Percentiles rank a stretch among this genome's conserved stretches.
phyloP scores from a whole-genome alignment of 2,888 invertebrate genomes.

The Cataglyphis albicans region DNA sequence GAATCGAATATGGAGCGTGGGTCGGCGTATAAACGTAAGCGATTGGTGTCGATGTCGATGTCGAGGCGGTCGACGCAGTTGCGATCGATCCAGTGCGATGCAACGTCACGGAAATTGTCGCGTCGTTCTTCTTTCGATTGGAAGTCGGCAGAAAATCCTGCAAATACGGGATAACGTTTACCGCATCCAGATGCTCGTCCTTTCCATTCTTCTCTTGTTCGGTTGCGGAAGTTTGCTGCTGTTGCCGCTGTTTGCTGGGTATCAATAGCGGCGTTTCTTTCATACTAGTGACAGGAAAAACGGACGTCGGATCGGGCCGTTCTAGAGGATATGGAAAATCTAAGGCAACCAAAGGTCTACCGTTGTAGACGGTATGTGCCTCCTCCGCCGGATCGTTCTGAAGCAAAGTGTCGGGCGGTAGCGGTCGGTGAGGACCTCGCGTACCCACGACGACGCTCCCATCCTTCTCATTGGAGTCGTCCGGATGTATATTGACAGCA shows the following conservation, averaged over 20 bases:
- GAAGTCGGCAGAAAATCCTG: slow-evolving; percentile 85
- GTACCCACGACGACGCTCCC: slow-evolving; percentile 87
- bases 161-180: slow-evolving; percentile 86
- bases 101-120: slow-evolving; percentile 81
- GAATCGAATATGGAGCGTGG: slow-evolving; percentile 82
- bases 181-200: slow-evolving; percentile 76
- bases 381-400: slow-evolving; percentile 72
- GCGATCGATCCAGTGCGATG: slow-evolving; percentile 76
- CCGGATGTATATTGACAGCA: slow-evolving; percentile 86
- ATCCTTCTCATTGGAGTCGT: slow-evolving; percentile 85
- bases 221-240: slow-evolving; percentile 57
- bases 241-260: slow-evolving; percentile 80
- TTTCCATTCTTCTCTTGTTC: slow-evolving; percentile 67
- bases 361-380: slow-evolving; percentile 78
- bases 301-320: slow-evolving; percentile 87
- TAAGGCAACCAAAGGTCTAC: slow-evolving; percentile 83
- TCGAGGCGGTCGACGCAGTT: slow-evolving; percentile 78
- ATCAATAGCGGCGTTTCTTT: slow-evolving; percentile 85
- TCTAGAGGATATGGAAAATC: slow-evolving; percentile 90
- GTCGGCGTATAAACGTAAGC: slow-evolving; percentile 90
- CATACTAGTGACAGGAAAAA: slow-evolving; percentile 74
- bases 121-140: slow-evolving; percentile 83
- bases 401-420: slow-evolving; percentile 84
- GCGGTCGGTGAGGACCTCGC: slow-evolving; percentile 87
- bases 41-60: slow-evolving; percentile 87